Evolutionary conservation across 2,888 invertebrate species (phyloP), one percentile per base, ranked within the genome.

Genomic region (Brenthis daphne): DNA sequence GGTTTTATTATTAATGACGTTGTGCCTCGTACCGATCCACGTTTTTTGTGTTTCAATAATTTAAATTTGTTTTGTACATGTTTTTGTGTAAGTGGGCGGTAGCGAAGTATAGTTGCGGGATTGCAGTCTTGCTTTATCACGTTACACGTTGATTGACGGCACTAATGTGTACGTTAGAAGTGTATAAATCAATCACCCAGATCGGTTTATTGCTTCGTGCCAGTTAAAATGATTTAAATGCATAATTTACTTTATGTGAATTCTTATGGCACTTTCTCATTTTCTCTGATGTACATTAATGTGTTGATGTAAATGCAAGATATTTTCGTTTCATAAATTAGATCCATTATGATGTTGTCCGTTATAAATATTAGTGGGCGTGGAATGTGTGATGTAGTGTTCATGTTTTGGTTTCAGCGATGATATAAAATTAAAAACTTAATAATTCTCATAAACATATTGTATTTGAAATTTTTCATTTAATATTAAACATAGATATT

Each of bases 381-480:
- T 11, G n/a, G n/a, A 33, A 16, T 16, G 33, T 33, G 37, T 56
- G 11, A n/a, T 24, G 37, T 33, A 37, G 29, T 50, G 29, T 51
- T 16, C 29, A 29, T 51, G 51, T 33, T 51, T 53, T 16, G 12
- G 12, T 51, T 16, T 50, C 16, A 55, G 47, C 29, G 24, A 53
- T 57, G 54, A 51, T 64, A 13, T 14, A 29, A 68, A 73, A 82
- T 80, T 80, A 82, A 83, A 84, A 81, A 71, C 77, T 79, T 73
- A 78, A 73, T 80, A 76, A 85, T 88, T 87, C 82, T 82, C 86
- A 89, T 83, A 85, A 87, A 88, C 86, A 88, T 89, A 88, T 88
- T 91, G 88, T 92, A 92, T 89, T 92, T 90, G 84, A 88, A 91
- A 88, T 91, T 87, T 83, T 88, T 84, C 85, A 86, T 88, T 88